phyloP scores from a whole-genome alignment of 1,140 invertebrate species.

The Varroa destructor region DNA sequence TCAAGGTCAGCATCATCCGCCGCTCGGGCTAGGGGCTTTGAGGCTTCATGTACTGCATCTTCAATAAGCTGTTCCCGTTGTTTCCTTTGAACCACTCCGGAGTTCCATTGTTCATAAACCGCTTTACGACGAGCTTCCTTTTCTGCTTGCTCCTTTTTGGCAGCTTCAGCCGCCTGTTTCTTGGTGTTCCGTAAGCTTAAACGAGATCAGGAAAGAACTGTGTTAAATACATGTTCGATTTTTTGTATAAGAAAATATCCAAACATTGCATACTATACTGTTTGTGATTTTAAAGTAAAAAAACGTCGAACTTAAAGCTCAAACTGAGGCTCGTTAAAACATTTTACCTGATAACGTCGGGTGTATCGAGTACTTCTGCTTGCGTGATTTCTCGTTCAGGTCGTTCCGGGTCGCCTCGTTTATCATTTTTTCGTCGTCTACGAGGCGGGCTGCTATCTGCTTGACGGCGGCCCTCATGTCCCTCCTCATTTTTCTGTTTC shows the following conservation, averaged over 20 bases:
- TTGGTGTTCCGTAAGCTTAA: conserved; percentile 20
- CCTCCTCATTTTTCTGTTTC: background rate
- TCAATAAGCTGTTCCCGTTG: conserved; percentile 51
- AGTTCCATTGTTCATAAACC: conserved; percentile 13
- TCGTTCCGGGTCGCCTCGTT: background rate
- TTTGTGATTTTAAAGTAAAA: too few relatives aligned
- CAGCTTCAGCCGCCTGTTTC: conserved; percentile 1
- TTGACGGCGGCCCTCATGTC: background rate
- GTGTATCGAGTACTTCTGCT: background rate
- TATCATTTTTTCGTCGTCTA: background rate
- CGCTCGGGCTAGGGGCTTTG: conserved; percentile 77
- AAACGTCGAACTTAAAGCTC: too few relatives aligned
- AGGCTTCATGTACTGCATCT: conserved; percentile 64
- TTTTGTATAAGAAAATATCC: too few relatives aligned
- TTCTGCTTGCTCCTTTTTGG: conserved; percentile 25
- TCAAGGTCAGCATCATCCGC: conserved; percentile 79
- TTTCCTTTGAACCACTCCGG: conserved; percentile 44
- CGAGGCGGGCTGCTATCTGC: conserved; percentile 14
- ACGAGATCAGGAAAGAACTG: background rate
- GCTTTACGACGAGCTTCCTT: conserved; percentile 30
- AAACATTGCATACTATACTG: too few relatives aligned
- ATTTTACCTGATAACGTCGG: background rate
- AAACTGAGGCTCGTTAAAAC: too few relatives aligned
- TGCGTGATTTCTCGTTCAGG: background rate
- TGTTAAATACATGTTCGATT: too few relatives aligned